phyloP scores from a whole-genome alignment of 2,113 vertebrate genomes.

The Corythoichthys haematopterus region DNA sequence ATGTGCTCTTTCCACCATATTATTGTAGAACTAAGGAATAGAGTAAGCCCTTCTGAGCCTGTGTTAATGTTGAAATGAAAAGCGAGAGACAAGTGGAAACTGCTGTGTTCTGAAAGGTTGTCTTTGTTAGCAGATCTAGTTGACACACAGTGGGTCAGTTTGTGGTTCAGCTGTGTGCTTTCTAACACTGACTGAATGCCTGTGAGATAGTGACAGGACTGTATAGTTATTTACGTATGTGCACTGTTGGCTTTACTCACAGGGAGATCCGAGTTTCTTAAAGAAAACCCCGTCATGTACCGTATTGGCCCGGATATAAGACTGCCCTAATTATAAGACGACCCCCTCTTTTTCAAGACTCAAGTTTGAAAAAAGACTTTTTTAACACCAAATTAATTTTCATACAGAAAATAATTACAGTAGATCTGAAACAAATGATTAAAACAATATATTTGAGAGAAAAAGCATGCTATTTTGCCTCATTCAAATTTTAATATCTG shows the following conservation, averaged over 20 bases:
- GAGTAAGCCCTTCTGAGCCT: background rate
- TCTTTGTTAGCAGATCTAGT: slow-evolving; percentile 69
- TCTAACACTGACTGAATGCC: slow-evolving; percentile 60
- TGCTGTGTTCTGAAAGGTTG: slow-evolving; percentile 61
- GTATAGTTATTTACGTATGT: slow-evolving; percentile 46
- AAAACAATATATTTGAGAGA: no score
- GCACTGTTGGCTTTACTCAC: slow-evolving; percentile 36
- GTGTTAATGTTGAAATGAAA: slow-evolving; percentile 43
- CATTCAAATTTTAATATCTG: no score
- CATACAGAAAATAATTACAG: no score
- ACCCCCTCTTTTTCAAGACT: no score
- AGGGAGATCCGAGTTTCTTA: slow-evolving; percentile 43
- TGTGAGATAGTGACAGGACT: slow-evolving; percentile 54
- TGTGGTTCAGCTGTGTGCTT: slow-evolving; percentile 60
- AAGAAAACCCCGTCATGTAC: slow-evolving; percentile 33
- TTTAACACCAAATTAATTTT: no score
- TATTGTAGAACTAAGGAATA: background rate
- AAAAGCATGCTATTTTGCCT: no score
- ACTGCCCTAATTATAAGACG: no score
- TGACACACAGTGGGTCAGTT: slow-evolving; percentile 65
- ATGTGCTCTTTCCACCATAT: background rate
- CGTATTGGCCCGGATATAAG: no score
- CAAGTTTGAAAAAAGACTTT: no score
- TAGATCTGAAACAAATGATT: no score
- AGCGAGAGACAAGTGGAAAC: slow-evolving; percentile 37